phyloP scores from a whole-genome alignment of 2,113 vertebrate genomes.

The Cebus imitator region DNA sequence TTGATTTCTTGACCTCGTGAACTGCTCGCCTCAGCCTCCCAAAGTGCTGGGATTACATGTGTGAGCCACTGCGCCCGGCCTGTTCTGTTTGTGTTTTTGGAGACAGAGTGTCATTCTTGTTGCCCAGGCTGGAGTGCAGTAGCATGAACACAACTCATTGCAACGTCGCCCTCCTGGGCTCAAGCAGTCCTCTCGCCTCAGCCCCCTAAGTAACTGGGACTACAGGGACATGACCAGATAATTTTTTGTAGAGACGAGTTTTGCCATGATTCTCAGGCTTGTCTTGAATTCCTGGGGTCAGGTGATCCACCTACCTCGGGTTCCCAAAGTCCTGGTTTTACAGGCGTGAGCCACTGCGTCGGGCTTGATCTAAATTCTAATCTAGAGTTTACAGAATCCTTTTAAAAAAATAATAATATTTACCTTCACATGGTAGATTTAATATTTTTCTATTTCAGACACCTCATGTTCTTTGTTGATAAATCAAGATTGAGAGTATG shows the following conservation, averaged over 20 bases:
- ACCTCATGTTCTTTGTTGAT: conserved; percentile 40
- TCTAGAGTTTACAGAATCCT: background rate
- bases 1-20: too few relatives aligned
- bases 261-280: background rate
- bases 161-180: background rate
- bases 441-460: conserved; percentile 20
- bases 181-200: background rate
- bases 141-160: too few relatives aligned
- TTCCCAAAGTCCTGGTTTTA: too few relatives aligned
- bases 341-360: too few relatives aligned
- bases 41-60: too few relatives aligned
- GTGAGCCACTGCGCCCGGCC: too few relatives aligned
- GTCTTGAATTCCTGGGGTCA: background rate
- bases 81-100: background rate
- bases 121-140: background rate
- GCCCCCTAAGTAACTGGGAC: background rate
- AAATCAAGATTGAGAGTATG: background rate
- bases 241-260: background rate
- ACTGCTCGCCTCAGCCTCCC: too few relatives aligned
- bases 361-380: too few relatives aligned
- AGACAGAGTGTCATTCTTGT: background rate
- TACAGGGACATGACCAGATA: background rate
- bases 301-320: too few relatives aligned
- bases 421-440: background rate
- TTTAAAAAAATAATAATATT: background rate